Base-by-base conservation (phyloP, 1,140 invertebrate species). In the Coenobita brevimanus region DNA sequence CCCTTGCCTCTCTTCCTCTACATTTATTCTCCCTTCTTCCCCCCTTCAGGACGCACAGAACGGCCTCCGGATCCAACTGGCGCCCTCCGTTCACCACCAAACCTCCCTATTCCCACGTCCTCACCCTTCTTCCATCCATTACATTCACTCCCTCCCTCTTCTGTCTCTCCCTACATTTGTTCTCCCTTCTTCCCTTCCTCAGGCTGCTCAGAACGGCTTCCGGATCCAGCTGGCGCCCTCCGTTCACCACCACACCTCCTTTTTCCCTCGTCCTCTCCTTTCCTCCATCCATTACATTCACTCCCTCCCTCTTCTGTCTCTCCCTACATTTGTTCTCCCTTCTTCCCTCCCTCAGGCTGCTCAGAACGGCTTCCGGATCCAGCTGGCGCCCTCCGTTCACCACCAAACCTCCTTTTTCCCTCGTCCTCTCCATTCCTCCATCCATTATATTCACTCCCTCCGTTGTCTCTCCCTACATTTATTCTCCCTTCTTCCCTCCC, bases 11-110 rank as follows among this genome's bases (percentile, higher is more conserved):
- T n/a, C n/a, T n/a, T n/a, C n/a, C n/a, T n/a, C n/a, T n/a, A n/a
- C n/a, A n/a, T n/a, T n/a, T n/a, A 24, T 0, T 24, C 54, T 24
- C 54, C 2, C 60, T 13, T 1, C 4, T 27, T 62, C 33, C 13
- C 76, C 15, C 38, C n/a, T 21, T 1, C 85, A 90, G 89, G 89
- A 84, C 8, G 84, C 89, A 17, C 82, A 82, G 62, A 90, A 62
- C 8, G 89, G 87, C 15, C 43, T 90, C 24, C 96, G 97, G 91
- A 94, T 99, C 67, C 97, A 99, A 92, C 93, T 99, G 90, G 97
- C 98, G 8, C 98, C 98, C 15, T 97, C 97, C 46, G 94, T 99
- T 80, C 96, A 97, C 93, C 98, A 99, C 92, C 97, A 98, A 90
- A 92, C n/a, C n/a, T 78, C 17, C 33, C 41, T 78, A 43, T 57